Evolutionary conservation across 2,888 invertebrate species (phyloP).

Genomic region (Tortricodes alternella): DNA sequence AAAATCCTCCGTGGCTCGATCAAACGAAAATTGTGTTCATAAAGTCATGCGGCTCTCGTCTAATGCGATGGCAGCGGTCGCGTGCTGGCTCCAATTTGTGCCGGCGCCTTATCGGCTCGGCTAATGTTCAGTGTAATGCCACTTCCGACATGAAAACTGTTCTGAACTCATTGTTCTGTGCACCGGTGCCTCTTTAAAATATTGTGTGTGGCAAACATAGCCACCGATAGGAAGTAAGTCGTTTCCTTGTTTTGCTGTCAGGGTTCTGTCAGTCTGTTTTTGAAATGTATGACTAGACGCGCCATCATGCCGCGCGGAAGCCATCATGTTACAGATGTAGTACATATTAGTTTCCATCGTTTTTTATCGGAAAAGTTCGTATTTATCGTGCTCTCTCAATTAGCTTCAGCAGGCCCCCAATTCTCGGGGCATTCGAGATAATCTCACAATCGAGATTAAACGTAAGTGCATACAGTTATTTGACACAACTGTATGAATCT

Average conservation of each 20-base stretch:
- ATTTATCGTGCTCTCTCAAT: too few species aligned
- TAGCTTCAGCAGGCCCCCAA: too few species aligned
- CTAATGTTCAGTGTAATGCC: conserved; percentile 78
- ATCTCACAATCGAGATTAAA: too few species aligned
- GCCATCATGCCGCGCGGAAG: too few species aligned
- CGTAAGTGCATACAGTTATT: too few species aligned
- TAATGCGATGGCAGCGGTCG: conserved; percentile 55
- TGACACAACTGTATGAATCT: too few species aligned
- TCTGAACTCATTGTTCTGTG: conserved; percentile 62
- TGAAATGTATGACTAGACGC: not conserved
- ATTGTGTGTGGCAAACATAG: conserved; percentile 44
- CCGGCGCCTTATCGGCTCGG: conserved; percentile 71
- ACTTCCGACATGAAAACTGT: conserved; percentile 79
- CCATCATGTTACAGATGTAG: too few species aligned
- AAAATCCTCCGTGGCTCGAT: conserved; percentile 17
- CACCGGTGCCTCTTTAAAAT: conserved; percentile 49
- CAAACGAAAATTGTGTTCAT: conserved; percentile 35
- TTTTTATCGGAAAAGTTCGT: too few species aligned
- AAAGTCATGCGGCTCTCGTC: conserved; percentile 41
- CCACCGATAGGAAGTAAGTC: conserved; percentile 45
- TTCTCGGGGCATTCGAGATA: too few species aligned
- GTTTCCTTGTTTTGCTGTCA: conserved; percentile 42
- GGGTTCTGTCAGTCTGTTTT: not conserved
- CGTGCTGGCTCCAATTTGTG: conserved; percentile 74
- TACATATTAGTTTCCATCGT: too few species aligned